phyloP scores from a whole-genome alignment of 1,140 invertebrate species.

The Marisa cornuarietis region DNA sequence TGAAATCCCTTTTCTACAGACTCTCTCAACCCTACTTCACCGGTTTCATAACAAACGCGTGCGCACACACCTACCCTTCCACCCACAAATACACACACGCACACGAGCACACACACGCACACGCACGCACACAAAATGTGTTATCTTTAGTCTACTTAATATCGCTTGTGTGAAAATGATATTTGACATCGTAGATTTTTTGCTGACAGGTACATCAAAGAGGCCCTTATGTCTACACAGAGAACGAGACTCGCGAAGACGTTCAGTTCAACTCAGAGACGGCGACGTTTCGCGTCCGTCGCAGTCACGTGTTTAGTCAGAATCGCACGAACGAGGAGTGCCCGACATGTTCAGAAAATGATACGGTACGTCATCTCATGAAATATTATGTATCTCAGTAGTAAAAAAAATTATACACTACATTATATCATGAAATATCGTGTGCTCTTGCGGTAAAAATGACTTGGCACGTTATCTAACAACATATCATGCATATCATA shows the following conservation, averaged over 20 bases:
- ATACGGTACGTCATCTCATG: slow-evolving; percentile 22
- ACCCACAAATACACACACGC: neutral
- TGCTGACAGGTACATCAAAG: slow-evolving; percentile 24
- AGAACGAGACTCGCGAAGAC: slow-evolving; percentile 21
- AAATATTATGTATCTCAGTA: too few species aligned
- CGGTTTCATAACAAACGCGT: neutral
- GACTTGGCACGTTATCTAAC: too few species aligned
- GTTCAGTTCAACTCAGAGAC: slow-evolving; percentile 22
- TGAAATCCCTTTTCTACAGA: too few species aligned
- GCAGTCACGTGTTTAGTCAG: slow-evolving; percentile 18
- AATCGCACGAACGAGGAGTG: slow-evolving; percentile 21
- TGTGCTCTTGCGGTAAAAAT: too few species aligned
- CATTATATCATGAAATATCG: too few species aligned
- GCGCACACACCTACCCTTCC: neutral
- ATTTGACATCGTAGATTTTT: neutral
- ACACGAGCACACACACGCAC: neutral
- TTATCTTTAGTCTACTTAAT: neutral
- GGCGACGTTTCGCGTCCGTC: slow-evolving; percentile 16
- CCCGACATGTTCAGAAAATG: slow-evolving; percentile 22
- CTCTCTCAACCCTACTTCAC: too few species aligned
- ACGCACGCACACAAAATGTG: neutral
- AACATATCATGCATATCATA: too few species aligned
- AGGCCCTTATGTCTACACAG: slow-evolving; percentile 36
- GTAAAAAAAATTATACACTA: too few species aligned
- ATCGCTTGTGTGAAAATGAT: neutral